These are phyloP conservation scores for Brachyistius frenatus DNA, from an alignment of 2,113 vertebrate genomes.

Conservation along the genomic window DNA sequence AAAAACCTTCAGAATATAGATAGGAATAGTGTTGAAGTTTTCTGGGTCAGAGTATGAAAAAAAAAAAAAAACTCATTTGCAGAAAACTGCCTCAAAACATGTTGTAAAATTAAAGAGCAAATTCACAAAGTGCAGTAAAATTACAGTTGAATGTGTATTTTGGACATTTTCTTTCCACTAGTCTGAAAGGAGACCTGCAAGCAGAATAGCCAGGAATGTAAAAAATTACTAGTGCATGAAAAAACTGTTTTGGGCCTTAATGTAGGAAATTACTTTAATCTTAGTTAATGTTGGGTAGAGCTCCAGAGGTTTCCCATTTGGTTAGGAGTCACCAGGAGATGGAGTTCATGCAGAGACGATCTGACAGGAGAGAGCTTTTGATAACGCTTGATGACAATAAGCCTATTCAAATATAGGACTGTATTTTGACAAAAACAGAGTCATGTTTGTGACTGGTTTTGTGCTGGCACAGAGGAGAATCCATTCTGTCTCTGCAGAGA, in stretches of 20 bases:
- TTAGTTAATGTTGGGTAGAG: not conserved
- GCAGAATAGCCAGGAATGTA: too few relatives aligned
- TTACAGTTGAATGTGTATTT: too few relatives aligned
- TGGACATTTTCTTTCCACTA: too few relatives aligned
- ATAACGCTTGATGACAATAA: slow-evolving; percentile 1
- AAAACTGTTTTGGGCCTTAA: not conserved
- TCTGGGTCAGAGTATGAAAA: too few relatives aligned
- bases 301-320: not conserved
- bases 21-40: too few relatives aligned
- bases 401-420: slow-evolving; percentile 28
- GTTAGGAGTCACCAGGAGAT: not conserved
- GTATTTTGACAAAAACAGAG: slow-evolving; percentile 12
- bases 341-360: not conserved
- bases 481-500: slow-evolving; percentile 10
- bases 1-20: too few relatives aligned
- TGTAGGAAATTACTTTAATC: slow-evolving; percentile 19
- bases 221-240: too few relatives aligned
- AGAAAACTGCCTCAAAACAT: too few relatives aligned
- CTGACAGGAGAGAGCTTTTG: not conserved
- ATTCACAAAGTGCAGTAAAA: too few relatives aligned
- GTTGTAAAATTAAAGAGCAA: too few relatives aligned
- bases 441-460: not conserved
- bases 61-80: too few relatives aligned
- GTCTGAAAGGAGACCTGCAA: too few relatives aligned
- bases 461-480: slow-evolving; percentile 1